Evolutionary conservation across 2,797 vertebrate species (phyloP).

Genomic region (Alca torda): DNA sequence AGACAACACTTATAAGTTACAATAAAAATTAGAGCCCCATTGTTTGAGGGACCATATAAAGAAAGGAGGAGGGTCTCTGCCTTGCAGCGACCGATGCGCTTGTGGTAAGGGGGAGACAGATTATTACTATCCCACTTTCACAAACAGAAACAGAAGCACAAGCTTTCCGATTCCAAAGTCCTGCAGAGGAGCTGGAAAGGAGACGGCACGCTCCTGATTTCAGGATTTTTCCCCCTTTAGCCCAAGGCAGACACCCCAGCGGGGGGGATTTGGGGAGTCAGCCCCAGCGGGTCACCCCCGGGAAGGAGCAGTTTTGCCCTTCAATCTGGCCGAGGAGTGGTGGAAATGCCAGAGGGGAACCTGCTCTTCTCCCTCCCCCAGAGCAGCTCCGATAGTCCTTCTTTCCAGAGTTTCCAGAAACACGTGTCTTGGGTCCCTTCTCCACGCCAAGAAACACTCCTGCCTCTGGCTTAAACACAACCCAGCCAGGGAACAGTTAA

Average conservation of each 20-base stretch:
- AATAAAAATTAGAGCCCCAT: background rate
- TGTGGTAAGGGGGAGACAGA: background rate
- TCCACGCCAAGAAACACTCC: background rate
- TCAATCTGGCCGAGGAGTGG: background rate
- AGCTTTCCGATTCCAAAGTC: background rate
- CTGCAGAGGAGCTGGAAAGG: background rate
- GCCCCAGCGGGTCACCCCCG: fast-evolving
- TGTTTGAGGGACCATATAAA: background rate
- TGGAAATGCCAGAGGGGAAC: background rate
- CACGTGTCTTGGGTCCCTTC: fast-evolving
- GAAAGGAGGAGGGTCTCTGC: background rate
- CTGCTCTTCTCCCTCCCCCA: background rate
- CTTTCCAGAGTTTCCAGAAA: background rate
- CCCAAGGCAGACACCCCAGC: background rate
- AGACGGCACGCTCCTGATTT: background rate
- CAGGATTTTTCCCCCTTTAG: background rate
- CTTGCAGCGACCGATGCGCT: background rate
- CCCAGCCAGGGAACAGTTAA: background rate
- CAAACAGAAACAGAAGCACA: background rate
- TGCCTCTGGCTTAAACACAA: background rate
- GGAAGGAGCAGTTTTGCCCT: background rate
- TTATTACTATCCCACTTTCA: background rate
- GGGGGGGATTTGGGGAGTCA: fast-evolving
- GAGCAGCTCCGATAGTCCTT: background rate
- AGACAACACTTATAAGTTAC: background rate